Base-by-base conservation (phyloP, 1,140 invertebrate species). In the Drosophila subobscura region DNA sequence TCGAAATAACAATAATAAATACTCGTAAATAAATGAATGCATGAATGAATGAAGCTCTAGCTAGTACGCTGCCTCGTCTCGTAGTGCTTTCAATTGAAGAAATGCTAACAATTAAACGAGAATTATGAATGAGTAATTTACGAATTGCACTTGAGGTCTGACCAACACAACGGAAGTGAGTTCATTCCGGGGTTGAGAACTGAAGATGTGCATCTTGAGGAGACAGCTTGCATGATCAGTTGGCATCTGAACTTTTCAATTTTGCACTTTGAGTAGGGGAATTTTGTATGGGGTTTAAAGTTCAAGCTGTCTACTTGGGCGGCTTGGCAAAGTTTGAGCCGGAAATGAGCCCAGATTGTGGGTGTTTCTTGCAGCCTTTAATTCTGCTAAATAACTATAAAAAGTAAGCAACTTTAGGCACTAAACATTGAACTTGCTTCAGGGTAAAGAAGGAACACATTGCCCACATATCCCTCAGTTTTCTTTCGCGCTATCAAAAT, bases 121-220 rank as follows among this genome's bases (percentile, higher is more conserved):
- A 84, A 84, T 89, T 89, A 89, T 89, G 84, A 89, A 89, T 89
- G 84, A 80, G 79, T 77, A 88, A 76, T 78, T 78, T 63, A 61
- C 56, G 68, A 77, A 49, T 57, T 64, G 83, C 78, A 77, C 71
- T 79, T 65, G 78, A 81, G 59, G 68, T 51, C 22, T 29, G 63
- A 73, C 56, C 16, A 20, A 22, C 40, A 25, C 27, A 81, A 72
- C 81, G 81, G 81, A 86, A 86, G 83, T 86, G 81, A 74, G 81
- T 85, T 85, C 81, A 81, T 49, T 64, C 49, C 45, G 67, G 49
- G 73, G 61, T 45, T 59, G 57, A 65, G 22, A 33, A 20, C 16
- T 47, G 12, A n/a, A n/a, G 25, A 25, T 49, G 33, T 27, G 68
- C 7, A 37, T 45, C 20, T 12, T 23, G 55, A 14, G 14, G 37